These are phyloP conservation scores for Ophthalmolycus amberensis DNA, from an alignment of 2,113 vertebrate genomes.

Conservation along the genomic window DNA sequence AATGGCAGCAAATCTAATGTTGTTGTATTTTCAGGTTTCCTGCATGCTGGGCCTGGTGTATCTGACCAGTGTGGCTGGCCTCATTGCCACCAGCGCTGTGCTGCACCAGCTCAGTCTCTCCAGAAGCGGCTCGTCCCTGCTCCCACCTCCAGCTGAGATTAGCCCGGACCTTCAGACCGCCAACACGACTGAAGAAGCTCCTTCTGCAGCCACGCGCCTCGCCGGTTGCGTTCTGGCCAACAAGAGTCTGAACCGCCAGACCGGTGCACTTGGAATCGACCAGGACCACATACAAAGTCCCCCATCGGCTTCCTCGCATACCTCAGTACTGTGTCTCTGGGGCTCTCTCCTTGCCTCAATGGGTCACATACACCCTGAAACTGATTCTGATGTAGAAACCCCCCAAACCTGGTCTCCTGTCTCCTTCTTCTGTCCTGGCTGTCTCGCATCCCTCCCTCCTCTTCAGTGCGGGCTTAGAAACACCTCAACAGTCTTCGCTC, in stretches of 20 bases:
- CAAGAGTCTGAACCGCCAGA: conserved; percentile 51
- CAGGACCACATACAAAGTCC: conserved; percentile 1
- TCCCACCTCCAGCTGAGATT: conserved; percentile 18
- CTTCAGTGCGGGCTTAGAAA: conserved; percentile 82
- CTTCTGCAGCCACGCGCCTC: conserved; percentile 36
- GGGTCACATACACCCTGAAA: conserved; percentile 72
- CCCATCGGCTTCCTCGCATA: conserved; percentile 49
- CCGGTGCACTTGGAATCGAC: background rate
- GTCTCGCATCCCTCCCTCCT: conserved; percentile 73
- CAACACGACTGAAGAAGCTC: background rate
- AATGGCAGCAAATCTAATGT: background rate
- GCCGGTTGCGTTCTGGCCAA: conserved; percentile 67
- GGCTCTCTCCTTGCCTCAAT: conserved; percentile 86
- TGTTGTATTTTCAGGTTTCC: conserved; percentile 83
- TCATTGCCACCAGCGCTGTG: conserved; percentile 86
- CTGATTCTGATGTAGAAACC: conserved; percentile 39
- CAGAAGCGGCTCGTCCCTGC: conserved; percentile 43
- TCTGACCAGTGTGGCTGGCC: conserved; percentile 89
- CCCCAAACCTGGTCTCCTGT: conserved; percentile 57
- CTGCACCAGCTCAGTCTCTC: conserved; percentile 85
- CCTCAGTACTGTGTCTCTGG: conserved; percentile 86
- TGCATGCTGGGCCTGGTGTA: conserved; percentile 93
- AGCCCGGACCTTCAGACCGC: conserved; percentile 50
- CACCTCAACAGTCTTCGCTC: conserved; percentile 1
- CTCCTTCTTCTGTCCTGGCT: conserved; percentile 68